Percentiles rank a stretch among this genome's conserved stretches.
phyloP scores from a whole-genome alignment of 1,140 invertebrate genomes.

The Trinorchestia longiramus region DNA sequence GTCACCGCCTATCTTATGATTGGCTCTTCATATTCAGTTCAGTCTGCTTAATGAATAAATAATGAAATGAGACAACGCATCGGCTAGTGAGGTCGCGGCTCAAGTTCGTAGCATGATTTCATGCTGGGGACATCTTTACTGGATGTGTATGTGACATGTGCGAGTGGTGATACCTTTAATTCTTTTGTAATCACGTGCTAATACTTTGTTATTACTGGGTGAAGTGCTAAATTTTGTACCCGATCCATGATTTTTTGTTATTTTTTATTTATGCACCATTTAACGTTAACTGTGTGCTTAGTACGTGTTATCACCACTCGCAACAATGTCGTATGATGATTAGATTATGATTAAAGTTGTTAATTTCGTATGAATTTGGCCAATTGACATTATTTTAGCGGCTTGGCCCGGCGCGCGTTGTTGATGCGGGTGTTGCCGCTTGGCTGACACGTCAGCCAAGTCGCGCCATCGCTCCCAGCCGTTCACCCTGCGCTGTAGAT shows the following conservation, averaged over 20 bases:
- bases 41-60: slow-evolving; percentile 10
- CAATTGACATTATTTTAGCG: neutral
- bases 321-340: neutral
- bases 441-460: slow-evolving; percentile 30
- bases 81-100: slow-evolving; percentile 51
- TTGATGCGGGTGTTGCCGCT: neutral
- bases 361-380: neutral
- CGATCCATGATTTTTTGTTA: neutral
- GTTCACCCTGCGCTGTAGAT: slow-evolving; percentile 2
- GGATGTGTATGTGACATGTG: neutral
- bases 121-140: neutral
- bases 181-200: neutral
- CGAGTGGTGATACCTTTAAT: neutral
- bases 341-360: neutral
- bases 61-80: slow-evolving; percentile 43
- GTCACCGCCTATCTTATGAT: neutral
- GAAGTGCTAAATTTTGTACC: neutral
- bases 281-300: neutral
- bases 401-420: neutral
- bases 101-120: neutral
- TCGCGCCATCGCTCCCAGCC: neutral
- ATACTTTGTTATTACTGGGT: neutral
- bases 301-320: neutral
- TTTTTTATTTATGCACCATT: neutral
- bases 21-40: neutral